phyloP scores from a whole-genome alignment of 2,113 vertebrate genomes.

The Abramis brama region DNA sequence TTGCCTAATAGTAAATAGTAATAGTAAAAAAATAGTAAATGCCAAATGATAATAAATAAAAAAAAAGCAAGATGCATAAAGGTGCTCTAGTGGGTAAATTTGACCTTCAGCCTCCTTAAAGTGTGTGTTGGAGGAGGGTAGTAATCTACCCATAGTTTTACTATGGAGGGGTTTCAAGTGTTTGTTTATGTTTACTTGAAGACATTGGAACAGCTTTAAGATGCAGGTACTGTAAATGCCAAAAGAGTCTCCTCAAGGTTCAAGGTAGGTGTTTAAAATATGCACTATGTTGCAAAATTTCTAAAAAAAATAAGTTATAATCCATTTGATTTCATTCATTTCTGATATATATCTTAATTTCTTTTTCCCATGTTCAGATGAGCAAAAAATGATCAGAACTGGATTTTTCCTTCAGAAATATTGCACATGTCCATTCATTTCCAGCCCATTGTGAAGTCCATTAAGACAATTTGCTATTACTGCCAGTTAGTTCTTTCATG shows the following conservation, averaged over 20 bases:
- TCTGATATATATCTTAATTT: background rate
- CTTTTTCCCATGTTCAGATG: background rate
- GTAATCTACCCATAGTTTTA: background rate
- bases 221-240: conserved; percentile 32
- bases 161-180: background rate
- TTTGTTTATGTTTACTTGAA: conserved; percentile 6
- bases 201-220: conserved; percentile 31
- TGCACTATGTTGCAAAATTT: background rate
- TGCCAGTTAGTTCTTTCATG: background rate
- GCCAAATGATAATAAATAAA: background rate
- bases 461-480: background rate
- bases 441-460: background rate
- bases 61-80: background rate
- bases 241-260: conserved; percentile 29
- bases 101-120: conserved; percentile 12
- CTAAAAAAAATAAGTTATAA: background rate
- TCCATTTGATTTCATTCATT: background rate
- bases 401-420: background rate
- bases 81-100: background rate
- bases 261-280: conserved; percentile 54
- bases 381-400: background rate
- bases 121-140: background rate
- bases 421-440: background rate
- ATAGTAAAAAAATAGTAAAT: no score
- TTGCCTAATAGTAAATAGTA: no score